A percentile compares a stretch with the other conserved stretches of the same genome.
Conservation (phyloP, 35 echinoderm and acorn worm genomes). For the Strongylocentrotus purpuratus region DNA sequence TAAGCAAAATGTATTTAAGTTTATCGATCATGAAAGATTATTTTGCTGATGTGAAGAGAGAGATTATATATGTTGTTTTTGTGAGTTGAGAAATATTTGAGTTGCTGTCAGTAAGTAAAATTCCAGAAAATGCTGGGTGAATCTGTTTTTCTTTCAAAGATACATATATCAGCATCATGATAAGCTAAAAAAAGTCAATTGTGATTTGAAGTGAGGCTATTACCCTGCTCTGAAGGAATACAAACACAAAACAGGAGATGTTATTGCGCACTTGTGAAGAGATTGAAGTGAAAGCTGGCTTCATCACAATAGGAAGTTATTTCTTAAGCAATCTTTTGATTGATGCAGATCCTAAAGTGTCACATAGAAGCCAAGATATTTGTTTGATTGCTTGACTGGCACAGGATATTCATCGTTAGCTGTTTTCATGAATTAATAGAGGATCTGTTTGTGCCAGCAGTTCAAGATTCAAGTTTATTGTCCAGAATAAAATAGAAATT, state of each 20-base stretch:
- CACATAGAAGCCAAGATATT: background rate
- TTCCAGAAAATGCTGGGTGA: background rate
- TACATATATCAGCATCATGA: background rate
- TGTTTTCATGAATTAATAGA: background rate
- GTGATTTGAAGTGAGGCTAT: background rate
- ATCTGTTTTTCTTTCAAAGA: background rate
- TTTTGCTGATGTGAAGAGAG: background rate
- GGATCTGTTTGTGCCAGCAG: too few relatives aligned
- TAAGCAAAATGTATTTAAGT: too few relatives aligned
- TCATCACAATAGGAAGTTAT: constrained; percentile 1
- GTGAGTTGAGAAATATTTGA: background rate
- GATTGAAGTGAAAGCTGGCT: background rate
- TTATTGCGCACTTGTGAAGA: background rate
- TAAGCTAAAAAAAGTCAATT: background rate
- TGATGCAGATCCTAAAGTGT: background rate
- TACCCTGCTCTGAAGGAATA: background rate
- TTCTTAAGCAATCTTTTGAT: background rate
- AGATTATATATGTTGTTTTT: background rate
- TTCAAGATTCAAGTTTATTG: too few relatives aligned
- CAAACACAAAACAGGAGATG: background rate
- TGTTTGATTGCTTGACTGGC: background rate
- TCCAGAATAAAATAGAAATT: too few relatives aligned
- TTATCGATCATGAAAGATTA: background rate
- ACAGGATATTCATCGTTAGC: background rate
- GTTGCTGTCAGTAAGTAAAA: background rate